Conservation (phyloP, 2,888 invertebrate genomes). For the Leucania comma region DNA sequence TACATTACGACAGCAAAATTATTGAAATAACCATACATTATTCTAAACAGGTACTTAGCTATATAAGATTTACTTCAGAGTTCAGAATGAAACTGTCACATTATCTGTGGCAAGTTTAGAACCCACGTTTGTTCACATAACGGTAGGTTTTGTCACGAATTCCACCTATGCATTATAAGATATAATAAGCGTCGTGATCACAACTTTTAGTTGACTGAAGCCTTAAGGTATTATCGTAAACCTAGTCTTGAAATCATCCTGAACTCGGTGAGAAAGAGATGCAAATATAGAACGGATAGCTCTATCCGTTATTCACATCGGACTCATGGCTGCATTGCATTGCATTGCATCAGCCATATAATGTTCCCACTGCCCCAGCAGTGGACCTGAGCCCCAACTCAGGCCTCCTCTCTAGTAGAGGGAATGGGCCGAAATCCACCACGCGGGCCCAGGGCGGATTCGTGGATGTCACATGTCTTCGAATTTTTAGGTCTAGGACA, state of each 20-base stretch:
- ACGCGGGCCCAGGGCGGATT: too few species aligned
- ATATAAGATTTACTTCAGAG: background rate
- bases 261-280: too few species aligned
- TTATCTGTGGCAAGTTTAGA: constrained; percentile 8
- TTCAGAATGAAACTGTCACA: constrained; percentile 10
- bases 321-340: background rate
- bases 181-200: constrained; percentile 45
- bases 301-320: too few species aligned
- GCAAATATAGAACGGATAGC: too few species aligned
- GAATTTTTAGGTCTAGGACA: too few species aligned
- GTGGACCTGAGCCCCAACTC: too few species aligned
- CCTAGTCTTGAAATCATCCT: constrained; percentile 25
- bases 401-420: too few species aligned
- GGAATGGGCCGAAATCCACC: too few species aligned
- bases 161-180: constrained; percentile 25
- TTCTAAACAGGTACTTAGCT: too few species aligned
- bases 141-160: constrained; percentile 50
- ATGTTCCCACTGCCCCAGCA: too few species aligned
- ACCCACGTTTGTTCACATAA: constrained; percentile 29
- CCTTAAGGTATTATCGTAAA: constrained; percentile 67
- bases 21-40: constrained; percentile 11
- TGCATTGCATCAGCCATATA: too few species aligned
- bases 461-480: too few species aligned
- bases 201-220: constrained; percentile 33
- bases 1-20: constrained; percentile 19